Percentiles rank a stretch among this genome's conserved stretches.
Evolutionary conservation across 1,140 invertebrate species (phyloP).

Genomic region (Trichonephila clavata): DNA sequence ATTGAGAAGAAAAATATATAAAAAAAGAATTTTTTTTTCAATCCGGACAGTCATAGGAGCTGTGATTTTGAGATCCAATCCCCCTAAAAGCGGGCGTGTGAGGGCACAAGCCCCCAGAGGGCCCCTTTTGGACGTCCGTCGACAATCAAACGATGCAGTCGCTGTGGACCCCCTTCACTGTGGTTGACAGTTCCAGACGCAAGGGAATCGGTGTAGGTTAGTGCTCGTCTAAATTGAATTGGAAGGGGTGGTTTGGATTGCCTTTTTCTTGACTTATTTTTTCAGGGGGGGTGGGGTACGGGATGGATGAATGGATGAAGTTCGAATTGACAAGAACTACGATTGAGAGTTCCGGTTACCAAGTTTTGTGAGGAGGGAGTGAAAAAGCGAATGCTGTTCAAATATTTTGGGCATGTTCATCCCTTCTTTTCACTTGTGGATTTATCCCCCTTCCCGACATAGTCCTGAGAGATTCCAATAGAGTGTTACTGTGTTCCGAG

Average conservation of each 20-base stretch:
- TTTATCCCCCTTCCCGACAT: not conserved
- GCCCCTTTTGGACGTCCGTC: conserved; percentile 34
- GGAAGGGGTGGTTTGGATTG: conserved; percentile 54
- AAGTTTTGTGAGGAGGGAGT: conserved; percentile 8
- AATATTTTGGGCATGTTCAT: conserved; percentile 49
- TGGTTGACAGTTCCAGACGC: conserved; percentile 63
- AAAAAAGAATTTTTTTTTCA: not conserved
- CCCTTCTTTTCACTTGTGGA: conserved; percentile 38
- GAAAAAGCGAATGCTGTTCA: conserved; percentile 35
- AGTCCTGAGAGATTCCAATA: not conserved
- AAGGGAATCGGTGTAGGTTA: conserved; percentile 51
- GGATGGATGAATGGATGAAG: not conserved
- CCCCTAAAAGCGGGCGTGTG: conserved; percentile 59
- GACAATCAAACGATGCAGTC: conserved; percentile 47
- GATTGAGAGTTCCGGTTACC: conserved; percentile 58
- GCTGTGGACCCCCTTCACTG: conserved; percentile 1
- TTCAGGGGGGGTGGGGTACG: not conserved
- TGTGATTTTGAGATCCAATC: conserved; percentile 69
- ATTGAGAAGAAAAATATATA: conserved; percentile 37
- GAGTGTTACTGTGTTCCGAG: not conserved
- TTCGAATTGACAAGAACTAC: conserved; percentile 28
- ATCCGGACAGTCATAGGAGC: conserved; percentile 23
- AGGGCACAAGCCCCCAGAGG: conserved; percentile 5
- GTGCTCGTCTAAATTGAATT: conserved; percentile 58
- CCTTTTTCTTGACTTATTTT: conserved; percentile 42